phyloP scores from a whole-genome alignment of 2,113 vertebrate genomes.

The Glaucidium brasilianum region DNA sequence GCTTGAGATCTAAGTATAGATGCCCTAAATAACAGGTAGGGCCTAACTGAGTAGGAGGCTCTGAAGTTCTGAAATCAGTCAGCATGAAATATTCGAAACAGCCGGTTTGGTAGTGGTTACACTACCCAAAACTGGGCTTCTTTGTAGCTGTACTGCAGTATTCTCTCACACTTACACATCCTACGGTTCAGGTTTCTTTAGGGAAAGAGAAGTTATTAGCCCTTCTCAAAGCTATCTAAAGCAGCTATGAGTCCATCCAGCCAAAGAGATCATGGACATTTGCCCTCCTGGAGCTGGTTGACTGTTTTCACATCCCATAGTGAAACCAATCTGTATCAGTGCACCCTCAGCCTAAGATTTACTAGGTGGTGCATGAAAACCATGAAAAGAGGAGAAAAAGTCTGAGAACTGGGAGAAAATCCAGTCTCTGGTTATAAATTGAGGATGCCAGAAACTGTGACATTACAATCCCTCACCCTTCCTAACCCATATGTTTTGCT shows the following conservation, averaged over 20 bases:
- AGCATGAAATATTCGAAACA: neutral
- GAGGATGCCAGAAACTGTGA: neutral
- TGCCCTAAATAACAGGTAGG: neutral
- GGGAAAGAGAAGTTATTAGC: neutral
- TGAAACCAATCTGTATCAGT: neutral
- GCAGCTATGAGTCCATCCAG: neutral
- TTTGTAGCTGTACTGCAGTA: neutral
- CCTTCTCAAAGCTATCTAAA: neutral
- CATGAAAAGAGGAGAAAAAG: neutral
- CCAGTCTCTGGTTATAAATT: neutral
- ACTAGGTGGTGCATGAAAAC: neutral
- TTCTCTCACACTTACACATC: neutral
- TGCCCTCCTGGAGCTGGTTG: neutral
- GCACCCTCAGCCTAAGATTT: neutral
- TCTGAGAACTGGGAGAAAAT: neutral
- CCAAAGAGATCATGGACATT: neutral
- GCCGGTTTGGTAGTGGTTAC: neutral
- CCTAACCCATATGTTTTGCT: neutral
- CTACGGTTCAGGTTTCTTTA: neutral
- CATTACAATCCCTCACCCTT: accelerated
- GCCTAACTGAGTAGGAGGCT: neutral
- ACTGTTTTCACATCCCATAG: neutral
- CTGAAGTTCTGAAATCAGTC: neutral
- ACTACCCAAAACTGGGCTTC: neutral
- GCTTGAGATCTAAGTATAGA: neutral